Evolutionary conservation across 2,113 vertebrate species (phyloP).

Genomic region (Prochilodus magdalenae): DNA sequence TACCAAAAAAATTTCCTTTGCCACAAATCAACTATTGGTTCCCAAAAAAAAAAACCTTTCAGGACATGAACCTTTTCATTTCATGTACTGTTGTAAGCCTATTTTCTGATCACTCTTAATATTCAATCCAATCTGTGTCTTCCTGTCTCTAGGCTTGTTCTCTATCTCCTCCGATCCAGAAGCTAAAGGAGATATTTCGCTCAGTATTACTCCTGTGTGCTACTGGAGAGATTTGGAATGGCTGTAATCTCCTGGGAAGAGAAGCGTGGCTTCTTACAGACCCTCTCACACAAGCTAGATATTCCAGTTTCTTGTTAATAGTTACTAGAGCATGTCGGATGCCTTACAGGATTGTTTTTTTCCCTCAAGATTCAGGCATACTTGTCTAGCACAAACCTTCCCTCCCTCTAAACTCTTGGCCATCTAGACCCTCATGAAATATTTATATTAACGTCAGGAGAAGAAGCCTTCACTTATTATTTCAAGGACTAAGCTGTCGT

Average conservation of each 20-base stretch:
- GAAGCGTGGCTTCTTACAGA: neutral
- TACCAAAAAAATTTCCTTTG: too few relatives aligned
- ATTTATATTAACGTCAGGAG: neutral
- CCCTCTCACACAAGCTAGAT: neutral
- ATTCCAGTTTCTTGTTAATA: neutral
- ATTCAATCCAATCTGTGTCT: neutral
- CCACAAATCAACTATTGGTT: too few relatives aligned
- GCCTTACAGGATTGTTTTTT: neutral
- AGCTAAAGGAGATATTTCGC: neutral
- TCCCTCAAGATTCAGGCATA: neutral
- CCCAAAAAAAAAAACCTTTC: too few relatives aligned
- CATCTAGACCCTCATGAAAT: constrained; percentile 5
- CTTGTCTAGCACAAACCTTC: neutral
- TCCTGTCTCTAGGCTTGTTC: neutral
- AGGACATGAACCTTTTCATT: too few relatives aligned
- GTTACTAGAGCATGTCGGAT: neutral
- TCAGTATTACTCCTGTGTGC: neutral
- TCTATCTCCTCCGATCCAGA: neutral
- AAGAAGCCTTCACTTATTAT: neutral
- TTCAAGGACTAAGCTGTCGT: neutral
- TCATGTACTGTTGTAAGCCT: too few relatives aligned
- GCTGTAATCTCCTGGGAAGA: neutral
- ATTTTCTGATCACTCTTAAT: neutral
- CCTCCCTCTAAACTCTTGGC: neutral
- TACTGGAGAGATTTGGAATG: neutral